Percentiles rank a stretch among this genome's conserved stretches.
These are phyloP conservation scores for Limanda limanda DNA, from an alignment of 2,113 vertebrate species.

Conservation along the genomic window DNA sequence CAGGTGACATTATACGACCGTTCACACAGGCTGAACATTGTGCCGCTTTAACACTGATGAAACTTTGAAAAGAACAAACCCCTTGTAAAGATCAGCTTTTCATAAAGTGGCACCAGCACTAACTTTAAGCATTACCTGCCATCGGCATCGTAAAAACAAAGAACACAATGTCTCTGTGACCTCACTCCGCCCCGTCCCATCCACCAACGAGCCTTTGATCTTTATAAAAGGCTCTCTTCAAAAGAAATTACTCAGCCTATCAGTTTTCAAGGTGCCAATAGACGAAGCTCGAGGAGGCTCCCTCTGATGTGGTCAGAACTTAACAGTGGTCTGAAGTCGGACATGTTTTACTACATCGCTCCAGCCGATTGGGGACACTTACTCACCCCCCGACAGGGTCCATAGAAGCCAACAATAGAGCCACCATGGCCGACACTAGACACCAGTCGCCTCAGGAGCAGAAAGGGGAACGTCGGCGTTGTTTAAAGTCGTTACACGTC, in stretches of 20 bases:
- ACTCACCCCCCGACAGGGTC: slow-evolving; percentile 41
- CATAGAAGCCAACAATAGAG: slow-evolving; percentile 54
- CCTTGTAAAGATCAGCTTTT: background rate
- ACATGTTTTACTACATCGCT: slow-evolving; percentile 53
- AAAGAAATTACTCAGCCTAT: slow-evolving; percentile 59
- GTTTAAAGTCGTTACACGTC: slow-evolving; percentile 9
- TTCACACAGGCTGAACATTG: background rate
- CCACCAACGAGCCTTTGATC: slow-evolving; percentile 54
- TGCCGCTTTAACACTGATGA: background rate
- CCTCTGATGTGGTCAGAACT: slow-evolving; percentile 60
- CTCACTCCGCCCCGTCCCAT: slow-evolving; percentile 22
- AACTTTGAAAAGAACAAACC: background rate
- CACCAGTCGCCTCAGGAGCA: slow-evolving; percentile 37
- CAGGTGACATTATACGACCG: background rate
- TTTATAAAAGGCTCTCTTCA: slow-evolving; percentile 56
- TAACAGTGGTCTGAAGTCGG: slow-evolving; percentile 21
- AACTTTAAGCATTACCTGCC: slow-evolving; percentile 38
- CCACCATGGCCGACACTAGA: slow-evolving; percentile 59
- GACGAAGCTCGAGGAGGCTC: slow-evolving; percentile 50
- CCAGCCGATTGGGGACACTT: slow-evolving; percentile 40
- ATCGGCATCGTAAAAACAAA: background rate
- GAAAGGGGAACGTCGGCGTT: slow-evolving; percentile 36
- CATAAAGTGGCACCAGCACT: slow-evolving; percentile 11
- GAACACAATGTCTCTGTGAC: slow-evolving; percentile 45
- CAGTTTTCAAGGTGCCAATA: slow-evolving; percentile 63